Conservation (phyloP, 2,888 invertebrate species). For the Sinelater perroti region DNA sequence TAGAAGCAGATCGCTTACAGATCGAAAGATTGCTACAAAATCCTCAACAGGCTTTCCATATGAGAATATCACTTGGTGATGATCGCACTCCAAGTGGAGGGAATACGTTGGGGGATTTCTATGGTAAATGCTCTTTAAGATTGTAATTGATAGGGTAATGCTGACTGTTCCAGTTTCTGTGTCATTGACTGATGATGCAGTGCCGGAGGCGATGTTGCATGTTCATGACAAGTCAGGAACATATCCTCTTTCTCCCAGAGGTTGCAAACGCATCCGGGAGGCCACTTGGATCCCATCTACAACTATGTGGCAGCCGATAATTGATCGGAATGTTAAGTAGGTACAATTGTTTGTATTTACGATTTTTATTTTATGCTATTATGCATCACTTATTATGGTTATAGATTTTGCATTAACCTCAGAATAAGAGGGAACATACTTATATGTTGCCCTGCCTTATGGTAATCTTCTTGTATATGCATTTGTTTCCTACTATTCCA, state of each 20-base stretch:
- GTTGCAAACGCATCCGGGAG: slow-evolving; percentile 54
- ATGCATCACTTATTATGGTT: no score
- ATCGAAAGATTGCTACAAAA: slow-evolving; percentile 50
- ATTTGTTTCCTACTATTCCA: no score
- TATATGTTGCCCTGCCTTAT: no score
- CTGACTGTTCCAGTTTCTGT: slow-evolving; percentile 50
- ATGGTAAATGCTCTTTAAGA: slow-evolving; percentile 46
- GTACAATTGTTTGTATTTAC: slow-evolving; percentile 33
- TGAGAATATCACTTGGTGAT: slow-evolving; percentile 57
- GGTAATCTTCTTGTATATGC: no score
- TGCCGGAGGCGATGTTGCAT: slow-evolving; percentile 56
- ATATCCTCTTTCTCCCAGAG: slow-evolving; percentile 55
- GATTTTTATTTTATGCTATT: no score
- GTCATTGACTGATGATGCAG: slow-evolving; percentile 55
- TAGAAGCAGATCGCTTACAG: slow-evolving; percentile 52
- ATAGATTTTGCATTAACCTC: no score
- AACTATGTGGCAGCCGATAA: slow-evolving; percentile 57
- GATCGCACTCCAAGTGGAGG: slow-evolving; percentile 46
- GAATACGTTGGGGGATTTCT: slow-evolving; percentile 56
- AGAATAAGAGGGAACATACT: no score
- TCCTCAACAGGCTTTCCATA: slow-evolving; percentile 54
- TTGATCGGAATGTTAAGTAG: slow-evolving; percentile 58
- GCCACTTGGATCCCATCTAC: slow-evolving; percentile 56
- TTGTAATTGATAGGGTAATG: not conserved
- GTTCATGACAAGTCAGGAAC: slow-evolving; percentile 60